Evolutionary conservation across 1,140 invertebrate genomes (phyloP), one percentile per base, ranked within the genome.

Genomic region (Drosophila eugracilis): DNA sequence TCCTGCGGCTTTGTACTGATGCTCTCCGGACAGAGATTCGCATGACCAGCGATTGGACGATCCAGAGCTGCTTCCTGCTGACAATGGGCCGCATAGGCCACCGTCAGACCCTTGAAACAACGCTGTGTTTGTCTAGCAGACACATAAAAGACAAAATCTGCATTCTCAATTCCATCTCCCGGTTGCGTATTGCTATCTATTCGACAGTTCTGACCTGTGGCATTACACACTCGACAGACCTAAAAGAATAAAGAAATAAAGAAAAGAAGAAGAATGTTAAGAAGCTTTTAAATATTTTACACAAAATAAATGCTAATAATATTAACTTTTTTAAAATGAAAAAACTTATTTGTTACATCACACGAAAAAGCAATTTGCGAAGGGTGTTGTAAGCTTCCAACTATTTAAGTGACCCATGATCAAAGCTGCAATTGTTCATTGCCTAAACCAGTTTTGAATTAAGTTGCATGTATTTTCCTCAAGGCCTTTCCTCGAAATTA

Each of bases 61-160:
- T 99, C 98, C 44, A 98, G 92, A 17, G 95, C 95, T 2, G 95
- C 94, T 92, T 99, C 99, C 92, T 99, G 98, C 91, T 99, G 98
- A 91, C 99, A 99, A 91, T 99, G 98, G 4, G 98, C 98, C 10
- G 99, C 99, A 93, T 99, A 99, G 0, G 98, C 98, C 1, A 94
- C 97, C 0, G 98, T 99, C 62, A 97, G 93, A 0, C 96, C 96
- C 72, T 97, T 96, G 44, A 95, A 94, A 92, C 98, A 99, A 21
- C 98, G 93, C 75, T 97, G 95, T 0, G 98, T 98, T 85, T 98
- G 95, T 86, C 97, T 94, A 0, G 98, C 98, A 12, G 98, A 99
- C 9, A 99, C 97, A 92, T 99, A 99, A 75, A 99, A 96, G 7
- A 99, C 95, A 93, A 99, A 99, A 92, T 99, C 98, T 0, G 97